Conservation (phyloP, 2,113 vertebrate species). For the Galbula dea region DNA sequence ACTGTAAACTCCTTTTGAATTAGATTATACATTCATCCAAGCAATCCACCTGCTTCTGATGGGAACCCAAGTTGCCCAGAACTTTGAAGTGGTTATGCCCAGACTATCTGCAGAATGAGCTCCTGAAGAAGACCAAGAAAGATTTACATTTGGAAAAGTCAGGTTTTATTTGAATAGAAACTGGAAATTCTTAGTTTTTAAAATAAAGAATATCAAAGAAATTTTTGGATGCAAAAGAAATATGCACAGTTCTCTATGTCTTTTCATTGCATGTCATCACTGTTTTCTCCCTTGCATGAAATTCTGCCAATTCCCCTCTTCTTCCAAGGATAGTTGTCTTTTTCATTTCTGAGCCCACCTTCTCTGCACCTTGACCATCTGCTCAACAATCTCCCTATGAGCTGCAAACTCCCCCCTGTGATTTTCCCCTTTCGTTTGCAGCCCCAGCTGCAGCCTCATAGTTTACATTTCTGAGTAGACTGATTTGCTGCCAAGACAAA, state of each 20-base stretch:
- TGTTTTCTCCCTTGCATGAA: background rate
- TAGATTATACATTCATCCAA: background rate
- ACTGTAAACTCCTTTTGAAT: background rate
- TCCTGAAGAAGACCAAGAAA: background rate
- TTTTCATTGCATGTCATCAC: background rate
- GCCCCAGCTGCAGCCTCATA: background rate
- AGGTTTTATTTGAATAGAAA: background rate
- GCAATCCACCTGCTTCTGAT: background rate
- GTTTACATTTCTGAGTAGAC: background rate
- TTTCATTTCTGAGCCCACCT: background rate
- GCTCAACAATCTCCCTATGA: background rate
- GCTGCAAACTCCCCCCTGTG: background rate
- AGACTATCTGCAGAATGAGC: background rate
- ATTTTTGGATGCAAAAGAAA: background rate
- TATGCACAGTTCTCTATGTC: background rate
- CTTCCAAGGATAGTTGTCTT: background rate
- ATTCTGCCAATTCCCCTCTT: background rate
- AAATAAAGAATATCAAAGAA: background rate
- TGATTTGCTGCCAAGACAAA: background rate
- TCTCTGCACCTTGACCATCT: background rate
- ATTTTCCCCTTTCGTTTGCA: background rate
- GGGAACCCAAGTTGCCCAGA: background rate
- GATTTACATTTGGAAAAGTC: background rate
- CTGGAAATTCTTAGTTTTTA: background rate
- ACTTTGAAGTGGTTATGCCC: background rate